phyloP scores from a whole-genome alignment of 2,797 vertebrate genomes.

The Ctenopoma kingsleyae region DNA sequence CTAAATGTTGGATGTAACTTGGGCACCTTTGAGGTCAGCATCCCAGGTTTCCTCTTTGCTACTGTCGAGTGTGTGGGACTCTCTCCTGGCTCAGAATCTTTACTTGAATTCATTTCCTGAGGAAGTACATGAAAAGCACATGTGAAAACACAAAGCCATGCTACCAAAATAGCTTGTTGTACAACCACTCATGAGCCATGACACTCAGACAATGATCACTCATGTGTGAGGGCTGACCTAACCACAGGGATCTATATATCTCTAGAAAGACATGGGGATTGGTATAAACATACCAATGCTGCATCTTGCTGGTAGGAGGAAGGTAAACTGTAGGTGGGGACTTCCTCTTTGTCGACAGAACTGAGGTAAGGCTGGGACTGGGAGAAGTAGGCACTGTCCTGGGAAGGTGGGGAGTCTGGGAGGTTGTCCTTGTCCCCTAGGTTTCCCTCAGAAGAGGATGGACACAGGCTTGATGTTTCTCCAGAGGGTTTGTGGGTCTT shows the following conservation, averaged over 20 bases:
- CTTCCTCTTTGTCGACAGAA: slow-evolving; percentile 41
- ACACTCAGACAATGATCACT: not conserved
- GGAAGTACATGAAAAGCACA: slow-evolving; percentile 21
- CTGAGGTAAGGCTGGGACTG: slow-evolving; percentile 73
- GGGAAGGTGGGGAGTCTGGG: slow-evolving; percentile 72
- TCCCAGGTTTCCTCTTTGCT: slow-evolving; percentile 23
- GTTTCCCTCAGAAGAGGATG: slow-evolving; percentile 18
- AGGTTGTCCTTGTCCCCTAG: slow-evolving; percentile 36
- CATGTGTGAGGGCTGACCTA: not conserved
- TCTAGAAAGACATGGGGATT: not conserved
- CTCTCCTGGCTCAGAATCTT: slow-evolving; percentile 39
- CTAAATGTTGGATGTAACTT: not conserved
- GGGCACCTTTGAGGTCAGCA: slow-evolving; percentile 68
- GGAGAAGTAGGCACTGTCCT: slow-evolving; percentile 79
- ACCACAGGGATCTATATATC: not conserved
- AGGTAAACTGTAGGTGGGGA: slow-evolving; percentile 1
- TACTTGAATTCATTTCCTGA: slow-evolving; percentile 63
- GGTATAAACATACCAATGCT: slow-evolving; percentile 47
- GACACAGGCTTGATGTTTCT: not conserved
- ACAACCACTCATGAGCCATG: not conserved
- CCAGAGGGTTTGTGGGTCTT: not conserved
- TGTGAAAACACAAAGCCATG: not conserved
- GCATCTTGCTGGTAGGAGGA: slow-evolving; percentile 20
- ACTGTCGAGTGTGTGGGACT: slow-evolving; percentile 27
- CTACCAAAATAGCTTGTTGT: not conserved